A percentile compares a stretch with the other conserved stretches of the same genome.
These are phyloP conservation scores for Otus scops DNA, from an alignment of 2,797 vertebrate genomes.

Conservation along the genomic window DNA sequence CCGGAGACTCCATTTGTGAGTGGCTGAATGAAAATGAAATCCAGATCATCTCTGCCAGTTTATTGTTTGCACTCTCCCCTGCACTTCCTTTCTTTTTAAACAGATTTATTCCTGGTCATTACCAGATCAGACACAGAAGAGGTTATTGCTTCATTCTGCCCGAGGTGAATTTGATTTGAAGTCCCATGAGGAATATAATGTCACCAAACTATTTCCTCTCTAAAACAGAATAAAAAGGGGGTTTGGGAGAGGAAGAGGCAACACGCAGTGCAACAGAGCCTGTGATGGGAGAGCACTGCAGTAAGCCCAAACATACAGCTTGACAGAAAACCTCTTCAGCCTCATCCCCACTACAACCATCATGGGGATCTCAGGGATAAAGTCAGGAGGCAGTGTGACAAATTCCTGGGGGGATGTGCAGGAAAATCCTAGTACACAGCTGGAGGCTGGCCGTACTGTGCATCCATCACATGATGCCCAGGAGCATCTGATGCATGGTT, in stretches of 20 bases:
- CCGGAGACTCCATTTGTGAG: background rate
- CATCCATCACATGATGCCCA: slow-evolving; percentile 49
- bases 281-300: background rate
- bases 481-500: background rate
- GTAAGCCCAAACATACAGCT: background rate
- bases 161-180: slow-evolving; percentile 37
- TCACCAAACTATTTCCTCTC: slow-evolving; percentile 36
- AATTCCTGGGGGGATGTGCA: background rate
- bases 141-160: slow-evolving; percentile 21
- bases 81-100: background rate
- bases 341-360: background rate
- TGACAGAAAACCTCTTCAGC: background rate
- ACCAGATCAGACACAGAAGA: slow-evolving; percentile 3
- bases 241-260: background rate
- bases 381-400: background rate
- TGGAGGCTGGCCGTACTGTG: background rate
- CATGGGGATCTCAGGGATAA: background rate
- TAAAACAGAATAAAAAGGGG: background rate
- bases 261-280: background rate
- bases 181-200: background rate
- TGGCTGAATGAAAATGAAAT: slow-evolving; percentile 19
- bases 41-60: background rate
- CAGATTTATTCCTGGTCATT: slow-evolving; percentile 13
- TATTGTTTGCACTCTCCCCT: background rate
- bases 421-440: background rate